A percentile compares a stretch with the other conserved stretches of the same genome.
Conservation (phyloP, 2,113 vertebrate species). For the Gasterosteus aculeatus region DNA sequence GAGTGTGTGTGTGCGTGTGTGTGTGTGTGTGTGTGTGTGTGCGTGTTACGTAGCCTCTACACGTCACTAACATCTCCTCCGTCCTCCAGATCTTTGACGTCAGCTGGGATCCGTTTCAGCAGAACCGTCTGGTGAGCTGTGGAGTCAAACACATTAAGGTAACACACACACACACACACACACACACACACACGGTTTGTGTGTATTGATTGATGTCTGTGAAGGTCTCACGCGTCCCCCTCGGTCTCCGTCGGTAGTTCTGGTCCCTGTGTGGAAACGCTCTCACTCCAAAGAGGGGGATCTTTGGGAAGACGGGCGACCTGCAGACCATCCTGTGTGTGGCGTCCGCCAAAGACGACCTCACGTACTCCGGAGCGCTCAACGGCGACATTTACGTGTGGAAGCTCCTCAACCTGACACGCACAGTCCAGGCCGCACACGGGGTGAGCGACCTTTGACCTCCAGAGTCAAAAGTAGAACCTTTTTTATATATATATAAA, state of each 20-base stretch:
- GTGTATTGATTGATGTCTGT: not conserved
- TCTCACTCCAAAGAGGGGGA: slow-evolving; percentile 93
- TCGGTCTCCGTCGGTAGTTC: slow-evolving; percentile 81
- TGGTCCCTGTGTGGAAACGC: slow-evolving; percentile 96
- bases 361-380: slow-evolving; percentile 95
- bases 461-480: not conserved
- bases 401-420: slow-evolving; percentile 84
- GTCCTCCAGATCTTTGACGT: slow-evolving; percentile 87
- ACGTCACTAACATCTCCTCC: not conserved
- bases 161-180: slow-evolving; percentile 21
- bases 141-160: slow-evolving; percentile 96
- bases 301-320: slow-evolving; percentile 96
- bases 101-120: slow-evolving; percentile 92
- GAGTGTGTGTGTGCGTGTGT: slow-evolving; percentile 16
- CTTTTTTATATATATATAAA: not conserved
- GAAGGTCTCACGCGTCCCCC: not conserved
- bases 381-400: slow-evolving; percentile 97
- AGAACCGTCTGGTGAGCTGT: slow-evolving; percentile 89
- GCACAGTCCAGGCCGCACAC: slow-evolving; percentile 95
- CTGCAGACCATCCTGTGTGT: slow-evolving; percentile 97
- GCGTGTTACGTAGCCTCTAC: not conserved
- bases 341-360: slow-evolving; percentile 91
- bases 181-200: slow-evolving; percentile 4
- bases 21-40: not conserved
- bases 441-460: slow-evolving; percentile 74